Conservation (phyloP, 2,888 invertebrate species). For the Dryadula phaetusa region DNA sequence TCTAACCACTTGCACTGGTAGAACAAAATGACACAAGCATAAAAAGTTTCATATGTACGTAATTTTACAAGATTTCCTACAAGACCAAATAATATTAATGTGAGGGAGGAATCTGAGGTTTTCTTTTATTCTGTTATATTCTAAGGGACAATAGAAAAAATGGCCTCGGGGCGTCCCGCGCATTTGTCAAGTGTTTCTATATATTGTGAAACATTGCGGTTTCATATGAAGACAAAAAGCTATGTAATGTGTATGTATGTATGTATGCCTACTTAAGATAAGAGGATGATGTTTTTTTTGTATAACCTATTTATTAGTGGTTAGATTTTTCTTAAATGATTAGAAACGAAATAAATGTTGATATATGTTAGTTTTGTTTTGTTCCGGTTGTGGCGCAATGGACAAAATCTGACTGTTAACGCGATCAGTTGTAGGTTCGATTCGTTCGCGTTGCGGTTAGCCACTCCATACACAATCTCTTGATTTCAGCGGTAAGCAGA, state of each 20-base stretch:
- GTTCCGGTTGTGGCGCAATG: no score
- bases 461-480: no score
- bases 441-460: no score
- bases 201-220: slow-evolving; percentile 34
- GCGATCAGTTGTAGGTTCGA: no score
- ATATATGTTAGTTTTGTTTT: no score
- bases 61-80: slow-evolving; percentile 3
- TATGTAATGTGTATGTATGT: slow-evolving; percentile 14
- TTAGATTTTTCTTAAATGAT: no score
- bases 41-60: background rate
- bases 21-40: no score
- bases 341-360: no score
- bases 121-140: slow-evolving; percentile 35
- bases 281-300: background rate
- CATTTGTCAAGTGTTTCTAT: slow-evolving; percentile 45
- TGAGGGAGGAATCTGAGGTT: slow-evolving; percentile 26
- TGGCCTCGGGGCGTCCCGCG: slow-evolving; percentile 30
- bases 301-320: background rate
- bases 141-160: slow-evolving; percentile 44
- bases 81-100: slow-evolving; percentile 29
- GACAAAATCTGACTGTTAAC: no score
- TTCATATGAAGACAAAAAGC: slow-evolving; percentile 31
- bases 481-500: no score
- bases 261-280: background rate
- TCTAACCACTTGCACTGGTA: background rate